phyloP scores from a whole-genome alignment of 2,888 invertebrate species.

The Acanthopleura granulata region DNA sequence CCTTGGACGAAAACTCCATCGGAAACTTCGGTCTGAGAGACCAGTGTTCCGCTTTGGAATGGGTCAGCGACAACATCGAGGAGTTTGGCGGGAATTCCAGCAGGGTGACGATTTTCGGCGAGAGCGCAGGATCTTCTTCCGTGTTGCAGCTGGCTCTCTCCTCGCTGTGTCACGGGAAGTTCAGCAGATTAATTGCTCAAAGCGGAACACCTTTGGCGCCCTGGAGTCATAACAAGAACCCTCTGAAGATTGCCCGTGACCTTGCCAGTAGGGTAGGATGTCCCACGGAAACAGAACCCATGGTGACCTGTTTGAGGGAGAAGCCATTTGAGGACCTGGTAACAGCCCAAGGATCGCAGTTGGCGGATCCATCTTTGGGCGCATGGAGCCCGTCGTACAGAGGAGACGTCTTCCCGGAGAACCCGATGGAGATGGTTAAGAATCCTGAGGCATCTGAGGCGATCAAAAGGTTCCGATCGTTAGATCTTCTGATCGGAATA shows the following conservation, averaged over 20 bases:
- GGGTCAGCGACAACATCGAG: neutral
- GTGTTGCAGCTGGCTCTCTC: neutral
- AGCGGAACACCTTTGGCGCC: neutral
- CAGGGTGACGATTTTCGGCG: constrained; percentile 9
- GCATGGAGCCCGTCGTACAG: neutral
- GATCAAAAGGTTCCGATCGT: neutral
- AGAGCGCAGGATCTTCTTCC: neutral
- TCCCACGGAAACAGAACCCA: neutral
- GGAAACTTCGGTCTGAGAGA: constrained; percentile 17
- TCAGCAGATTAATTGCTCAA: constrained; percentile 10
- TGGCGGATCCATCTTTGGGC: neutral
- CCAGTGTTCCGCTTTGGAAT: constrained; percentile 7
- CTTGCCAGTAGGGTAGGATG: neutral
- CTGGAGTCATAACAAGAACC: neutral
- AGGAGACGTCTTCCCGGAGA: neutral
- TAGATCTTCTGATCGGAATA: neutral
- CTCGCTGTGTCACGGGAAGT: neutral
- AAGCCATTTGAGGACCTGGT: neutral
- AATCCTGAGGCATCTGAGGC: no score
- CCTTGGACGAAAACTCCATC: neutral
- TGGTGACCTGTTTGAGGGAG: neutral
- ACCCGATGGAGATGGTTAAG: neutral
- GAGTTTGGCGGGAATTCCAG: constrained; percentile 6
- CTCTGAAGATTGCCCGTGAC: neutral
- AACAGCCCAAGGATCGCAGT: neutral